Evolutionary conservation across 2,113 vertebrate genomes (phyloP).

Genomic region (Thermophis baileyi): DNA sequence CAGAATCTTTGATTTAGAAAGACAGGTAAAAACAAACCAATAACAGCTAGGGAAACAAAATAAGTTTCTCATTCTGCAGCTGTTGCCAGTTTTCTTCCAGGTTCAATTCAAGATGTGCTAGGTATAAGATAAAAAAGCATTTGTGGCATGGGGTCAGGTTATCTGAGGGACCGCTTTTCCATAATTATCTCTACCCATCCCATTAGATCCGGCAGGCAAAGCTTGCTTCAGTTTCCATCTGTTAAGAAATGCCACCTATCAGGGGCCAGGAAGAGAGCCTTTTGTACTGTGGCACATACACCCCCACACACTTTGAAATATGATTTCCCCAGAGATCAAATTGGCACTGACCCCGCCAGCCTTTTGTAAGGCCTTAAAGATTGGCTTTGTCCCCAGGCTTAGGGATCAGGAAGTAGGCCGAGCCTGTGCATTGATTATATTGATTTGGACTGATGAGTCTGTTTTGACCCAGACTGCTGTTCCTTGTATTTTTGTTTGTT

Average conservation of each 20-base stretch:
- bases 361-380: neutral
- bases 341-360: neutral
- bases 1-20: constrained; percentile 16
- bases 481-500: neutral
- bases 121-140: neutral
- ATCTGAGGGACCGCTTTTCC: neutral
- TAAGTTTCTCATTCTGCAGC: neutral
- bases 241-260: neutral
- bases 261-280: neutral
- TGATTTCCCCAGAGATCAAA: neutral
- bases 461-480: neutral
- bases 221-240: neutral
- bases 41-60: neutral
- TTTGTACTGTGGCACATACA: neutral
- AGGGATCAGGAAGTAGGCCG: neutral
- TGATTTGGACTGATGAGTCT: neutral
- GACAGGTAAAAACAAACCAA: neutral
- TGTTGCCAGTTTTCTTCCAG: neutral
- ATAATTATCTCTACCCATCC: neutral
- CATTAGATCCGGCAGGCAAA: neutral
- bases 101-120: neutral
- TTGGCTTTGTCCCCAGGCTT: neutral
- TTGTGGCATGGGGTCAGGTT: neutral
- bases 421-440: neutral
- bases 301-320: neutral